Evolutionary conservation across 2,113 vertebrate genomes (phyloP).

Genomic region (Dipodomys merriami): DNA sequence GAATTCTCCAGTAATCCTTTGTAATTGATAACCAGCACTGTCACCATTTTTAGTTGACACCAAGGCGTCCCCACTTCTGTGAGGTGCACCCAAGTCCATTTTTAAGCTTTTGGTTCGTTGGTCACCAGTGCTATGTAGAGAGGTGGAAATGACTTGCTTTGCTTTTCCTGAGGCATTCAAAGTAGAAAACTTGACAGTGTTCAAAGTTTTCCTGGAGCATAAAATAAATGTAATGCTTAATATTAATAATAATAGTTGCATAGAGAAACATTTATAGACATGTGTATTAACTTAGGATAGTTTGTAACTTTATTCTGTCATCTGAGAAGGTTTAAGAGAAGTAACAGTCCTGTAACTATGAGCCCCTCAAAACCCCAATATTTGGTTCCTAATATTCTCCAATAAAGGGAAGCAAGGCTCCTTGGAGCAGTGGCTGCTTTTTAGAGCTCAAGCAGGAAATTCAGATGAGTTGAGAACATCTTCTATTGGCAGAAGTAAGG

Average conservation of each 20-base stretch:
- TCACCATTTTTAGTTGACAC: background rate
- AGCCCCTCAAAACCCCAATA: background rate
- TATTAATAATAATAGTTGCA: background rate
- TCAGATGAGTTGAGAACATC: background rate
- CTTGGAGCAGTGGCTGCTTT: background rate
- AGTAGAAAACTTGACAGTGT: background rate
- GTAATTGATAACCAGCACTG: background rate
- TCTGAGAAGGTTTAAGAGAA: background rate
- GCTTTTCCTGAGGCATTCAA: background rate
- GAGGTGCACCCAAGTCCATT: background rate
- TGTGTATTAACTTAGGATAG: too few relatives aligned
- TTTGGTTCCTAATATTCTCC: background rate
- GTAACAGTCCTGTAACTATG: background rate
- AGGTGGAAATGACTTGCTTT: background rate
- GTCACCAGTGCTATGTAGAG: background rate
- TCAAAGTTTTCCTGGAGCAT: background rate
- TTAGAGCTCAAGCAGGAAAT: background rate
- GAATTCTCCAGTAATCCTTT: background rate
- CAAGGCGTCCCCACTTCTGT: background rate
- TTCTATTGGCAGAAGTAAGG: background rate
- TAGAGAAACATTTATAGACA: background rate
- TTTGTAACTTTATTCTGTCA: background rate
- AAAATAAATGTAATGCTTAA: slow-evolving; percentile 9
- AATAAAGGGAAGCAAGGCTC: background rate
- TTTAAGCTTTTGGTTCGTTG: background rate